phyloP scores from a whole-genome alignment of 2,888 invertebrate species.

The Anthoptus insignis region DNA sequence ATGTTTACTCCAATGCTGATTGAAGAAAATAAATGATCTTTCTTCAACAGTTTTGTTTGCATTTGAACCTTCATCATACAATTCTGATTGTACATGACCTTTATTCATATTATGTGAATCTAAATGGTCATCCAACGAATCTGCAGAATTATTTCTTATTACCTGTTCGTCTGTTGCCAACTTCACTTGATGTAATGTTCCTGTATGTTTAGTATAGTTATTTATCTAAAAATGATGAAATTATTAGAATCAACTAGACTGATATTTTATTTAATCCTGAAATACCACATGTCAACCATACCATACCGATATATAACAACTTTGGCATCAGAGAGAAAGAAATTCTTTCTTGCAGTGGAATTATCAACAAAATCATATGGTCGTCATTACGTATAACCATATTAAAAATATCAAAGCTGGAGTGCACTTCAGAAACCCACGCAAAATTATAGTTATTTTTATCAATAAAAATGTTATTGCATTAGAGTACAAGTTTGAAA shows the following conservation, averaged over 20 bases:
- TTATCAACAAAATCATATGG: too few relatives aligned
- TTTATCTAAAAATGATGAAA: background rate
- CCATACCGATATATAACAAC: too few relatives aligned
- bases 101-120: background rate
- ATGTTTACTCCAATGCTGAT: conserved; percentile 58
- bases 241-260: too few relatives aligned
- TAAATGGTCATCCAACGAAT: background rate
- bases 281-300: too few relatives aligned
- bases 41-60: conserved; percentile 63
- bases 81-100: conserved; percentile 52
- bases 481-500: conserved; percentile 26
- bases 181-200: too few relatives aligned
- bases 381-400: too few relatives aligned
- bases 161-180: too few relatives aligned
- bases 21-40: conserved; percentile 70
- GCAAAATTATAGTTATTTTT: background rate
- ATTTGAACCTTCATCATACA: conserved; percentile 57
- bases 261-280: too few relatives aligned
- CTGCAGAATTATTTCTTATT: background rate
- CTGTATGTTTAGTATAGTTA: too few relatives aligned
- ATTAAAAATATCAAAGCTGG: background rate
- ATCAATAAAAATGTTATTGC: conserved; percentile 27
- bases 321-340: too few relatives aligned
- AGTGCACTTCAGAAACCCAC: background rate
- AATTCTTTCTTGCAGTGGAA: too few relatives aligned